Conservation (phyloP, 2,113 vertebrate species). For the Proteles cristata region DNA sequence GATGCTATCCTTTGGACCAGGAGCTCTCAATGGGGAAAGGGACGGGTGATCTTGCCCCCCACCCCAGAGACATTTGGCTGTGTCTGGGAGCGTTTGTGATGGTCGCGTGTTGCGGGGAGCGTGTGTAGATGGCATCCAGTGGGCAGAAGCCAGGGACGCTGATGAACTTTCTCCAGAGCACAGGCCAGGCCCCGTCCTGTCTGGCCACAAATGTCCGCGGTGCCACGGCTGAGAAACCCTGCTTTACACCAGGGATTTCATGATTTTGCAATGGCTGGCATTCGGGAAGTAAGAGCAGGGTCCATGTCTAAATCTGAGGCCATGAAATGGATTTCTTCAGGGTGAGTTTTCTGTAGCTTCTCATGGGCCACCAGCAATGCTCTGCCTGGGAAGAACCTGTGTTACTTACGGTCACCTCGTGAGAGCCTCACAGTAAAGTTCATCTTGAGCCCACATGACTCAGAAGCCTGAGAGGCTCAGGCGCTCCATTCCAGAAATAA, state of each 20-base stretch:
- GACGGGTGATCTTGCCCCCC: background rate
- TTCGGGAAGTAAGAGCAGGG: background rate
- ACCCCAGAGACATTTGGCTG: background rate
- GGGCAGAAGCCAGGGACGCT: background rate
- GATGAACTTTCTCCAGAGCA: background rate
- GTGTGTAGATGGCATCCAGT: background rate
- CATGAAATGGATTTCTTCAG: background rate
- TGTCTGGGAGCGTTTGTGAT: background rate
- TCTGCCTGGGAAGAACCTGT: background rate
- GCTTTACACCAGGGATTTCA: background rate
- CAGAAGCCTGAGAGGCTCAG: slow-evolving; percentile 29
- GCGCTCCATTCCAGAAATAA: slow-evolving; percentile 44
- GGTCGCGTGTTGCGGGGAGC: background rate
- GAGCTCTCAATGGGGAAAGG: background rate
- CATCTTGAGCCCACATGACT: background rate
- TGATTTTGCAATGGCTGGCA: background rate
- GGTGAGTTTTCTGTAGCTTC: background rate
- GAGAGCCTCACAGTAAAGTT: background rate
- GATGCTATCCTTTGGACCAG: background rate
- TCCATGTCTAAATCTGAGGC: background rate
- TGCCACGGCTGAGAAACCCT: background rate
- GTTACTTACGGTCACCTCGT: background rate
- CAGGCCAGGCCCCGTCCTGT: background rate
- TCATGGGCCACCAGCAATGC: background rate
- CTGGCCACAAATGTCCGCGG: background rate